Conservation (phyloP, 23 tunicate genomes). For the Halocynthia roretzi region DNA sequence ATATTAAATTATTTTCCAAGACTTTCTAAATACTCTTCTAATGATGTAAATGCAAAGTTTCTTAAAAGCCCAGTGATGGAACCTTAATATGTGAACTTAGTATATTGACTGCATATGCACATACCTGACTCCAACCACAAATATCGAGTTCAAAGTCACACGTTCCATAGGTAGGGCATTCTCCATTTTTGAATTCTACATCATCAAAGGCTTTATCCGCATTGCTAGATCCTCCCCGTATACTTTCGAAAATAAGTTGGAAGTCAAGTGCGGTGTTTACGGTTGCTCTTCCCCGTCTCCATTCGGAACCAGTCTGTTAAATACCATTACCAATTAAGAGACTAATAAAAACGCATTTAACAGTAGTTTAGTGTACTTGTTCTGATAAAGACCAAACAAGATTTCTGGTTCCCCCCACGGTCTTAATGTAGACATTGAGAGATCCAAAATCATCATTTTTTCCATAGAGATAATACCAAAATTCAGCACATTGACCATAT, state of each 20-base stretch:
- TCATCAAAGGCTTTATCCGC: constrained; percentile 84
- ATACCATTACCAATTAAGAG: neutral
- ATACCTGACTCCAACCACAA: constrained; percentile 74
- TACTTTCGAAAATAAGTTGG: constrained; percentile 76
- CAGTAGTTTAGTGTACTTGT: constrained; percentile 19
- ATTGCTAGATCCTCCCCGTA: constrained; percentile 37
- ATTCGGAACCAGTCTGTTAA: constrained; percentile 41
- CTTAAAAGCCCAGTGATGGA: no score
- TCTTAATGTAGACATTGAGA: constrained; percentile 66
- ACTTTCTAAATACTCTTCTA: no score
- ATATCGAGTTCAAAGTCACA: constrained; percentile 72
- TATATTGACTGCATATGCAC: no score
- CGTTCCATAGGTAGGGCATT: constrained; percentile 39
- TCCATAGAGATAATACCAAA: constrained; percentile 78
- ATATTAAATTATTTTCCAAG: no score
- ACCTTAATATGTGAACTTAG: no score
- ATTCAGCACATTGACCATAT: constrained; percentile 43
- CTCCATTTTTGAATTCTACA: constrained; percentile 36
- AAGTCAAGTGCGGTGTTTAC: constrained; percentile 42
- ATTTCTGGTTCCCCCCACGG: constrained; percentile 35
- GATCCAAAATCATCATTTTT: constrained; percentile 30
- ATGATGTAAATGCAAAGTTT: no score
- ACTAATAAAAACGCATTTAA: no score
- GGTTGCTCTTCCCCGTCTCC: constrained; percentile 53
- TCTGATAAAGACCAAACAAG: constrained; percentile 58